These are phyloP conservation scores for Pristionchus maxplancki DNA, from an alignment of 2,888 invertebrate genomes.

Conservation along the genomic window DNA sequence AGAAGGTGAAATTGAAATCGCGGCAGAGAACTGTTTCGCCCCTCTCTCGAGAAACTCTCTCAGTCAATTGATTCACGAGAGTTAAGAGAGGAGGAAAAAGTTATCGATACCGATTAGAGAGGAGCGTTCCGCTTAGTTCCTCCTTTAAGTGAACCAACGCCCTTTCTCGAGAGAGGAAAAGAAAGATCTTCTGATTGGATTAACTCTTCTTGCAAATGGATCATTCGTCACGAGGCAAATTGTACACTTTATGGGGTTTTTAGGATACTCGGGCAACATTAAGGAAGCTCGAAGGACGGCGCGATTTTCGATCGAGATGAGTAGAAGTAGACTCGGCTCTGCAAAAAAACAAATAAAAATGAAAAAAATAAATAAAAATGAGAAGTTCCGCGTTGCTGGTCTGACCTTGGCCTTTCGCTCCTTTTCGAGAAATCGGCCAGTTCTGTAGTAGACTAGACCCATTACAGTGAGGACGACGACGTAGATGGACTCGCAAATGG, in stretches of 20 bases:
- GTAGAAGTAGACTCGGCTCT: conserved; percentile 33
- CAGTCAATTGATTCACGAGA: background rate
- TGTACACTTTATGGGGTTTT: background rate
- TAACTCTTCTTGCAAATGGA: conserved; percentile 10
- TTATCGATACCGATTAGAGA: conserved; percentile 26
- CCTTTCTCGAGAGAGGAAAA: background rate
- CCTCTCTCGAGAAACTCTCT: background rate
- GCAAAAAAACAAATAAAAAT: background rate
- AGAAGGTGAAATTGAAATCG: background rate
- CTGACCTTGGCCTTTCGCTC: conserved; percentile 17
- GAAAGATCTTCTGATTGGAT: conserved; percentile 1
- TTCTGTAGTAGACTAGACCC: background rate
- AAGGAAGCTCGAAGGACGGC: background rate
- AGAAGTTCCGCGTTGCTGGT: too few species aligned
- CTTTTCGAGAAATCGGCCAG: conserved; percentile 16
- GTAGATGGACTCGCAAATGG: background rate
- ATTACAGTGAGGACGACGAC: background rate
- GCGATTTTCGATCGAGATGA: conserved; percentile 19
- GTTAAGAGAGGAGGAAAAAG: background rate
- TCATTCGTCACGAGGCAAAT: conserved; percentile 13
- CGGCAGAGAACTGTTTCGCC: conserved; percentile 2
- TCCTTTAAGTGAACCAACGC: background rate
- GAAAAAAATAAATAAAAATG: too few species aligned
- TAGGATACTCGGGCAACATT: background rate
- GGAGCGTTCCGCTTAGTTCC: conserved; percentile 1